These are phyloP conservation scores for Chunga burmeisteri DNA, from an alignment of 2,113 vertebrate genomes.

Conservation along the genomic window DNA sequence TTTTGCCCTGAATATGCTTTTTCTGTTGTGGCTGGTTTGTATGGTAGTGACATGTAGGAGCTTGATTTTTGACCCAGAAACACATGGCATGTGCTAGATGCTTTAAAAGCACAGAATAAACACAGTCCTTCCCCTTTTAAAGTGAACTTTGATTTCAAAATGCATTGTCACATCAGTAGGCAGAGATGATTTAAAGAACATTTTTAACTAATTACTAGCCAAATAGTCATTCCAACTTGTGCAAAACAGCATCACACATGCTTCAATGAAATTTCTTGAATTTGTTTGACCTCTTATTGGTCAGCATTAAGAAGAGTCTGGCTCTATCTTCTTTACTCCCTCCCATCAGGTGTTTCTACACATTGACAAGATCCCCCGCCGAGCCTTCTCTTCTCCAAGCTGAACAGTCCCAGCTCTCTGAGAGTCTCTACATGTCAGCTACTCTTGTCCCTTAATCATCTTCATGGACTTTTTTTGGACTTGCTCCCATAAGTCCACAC, in stretches of 20 bases:
- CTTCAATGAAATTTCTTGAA: neutral
- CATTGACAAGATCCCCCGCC: neutral
- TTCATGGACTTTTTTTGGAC: neutral
- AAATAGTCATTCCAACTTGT: neutral
- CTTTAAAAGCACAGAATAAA: neutral
- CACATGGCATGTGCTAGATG: neutral
- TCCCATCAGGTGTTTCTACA: neutral
- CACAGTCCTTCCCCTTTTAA: neutral
- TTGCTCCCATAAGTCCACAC: neutral
- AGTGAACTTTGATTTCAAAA: neutral
- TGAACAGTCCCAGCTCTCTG: neutral
- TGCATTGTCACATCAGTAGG: rapidly evolving
- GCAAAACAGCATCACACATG: neutral
- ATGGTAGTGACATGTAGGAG: neutral
- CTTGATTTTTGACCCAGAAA: neutral
- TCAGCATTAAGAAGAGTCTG: neutral
- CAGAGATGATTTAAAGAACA: neutral
- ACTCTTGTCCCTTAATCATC: no score
- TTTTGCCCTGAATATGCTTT: neutral
- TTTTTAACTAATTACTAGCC: neutral
- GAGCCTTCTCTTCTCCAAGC: neutral
- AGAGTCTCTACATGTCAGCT: neutral
- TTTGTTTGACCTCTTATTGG: neutral
- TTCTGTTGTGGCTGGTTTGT: neutral
- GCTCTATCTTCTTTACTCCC: neutral